These are phyloP conservation scores for Triops cancriformis DNA, from an alignment of 1,140 invertebrate species.

Conservation along the genomic window DNA sequence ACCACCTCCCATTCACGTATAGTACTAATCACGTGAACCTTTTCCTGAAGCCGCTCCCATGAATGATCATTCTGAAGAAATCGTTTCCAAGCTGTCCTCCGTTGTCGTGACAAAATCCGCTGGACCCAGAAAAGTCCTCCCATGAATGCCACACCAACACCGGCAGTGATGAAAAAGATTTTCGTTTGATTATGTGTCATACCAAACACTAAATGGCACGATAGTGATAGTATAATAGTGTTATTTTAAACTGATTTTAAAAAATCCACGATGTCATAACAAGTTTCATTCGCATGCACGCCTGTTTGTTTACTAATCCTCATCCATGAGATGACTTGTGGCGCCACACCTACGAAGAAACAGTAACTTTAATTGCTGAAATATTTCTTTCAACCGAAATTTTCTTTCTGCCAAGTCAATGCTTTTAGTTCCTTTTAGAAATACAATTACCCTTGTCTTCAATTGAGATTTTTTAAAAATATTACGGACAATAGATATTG, in stretches of 20 bases:
- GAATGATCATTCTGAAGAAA: neutral
- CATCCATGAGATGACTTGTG: no score
- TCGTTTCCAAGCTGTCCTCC: neutral
- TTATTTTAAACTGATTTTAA: neutral
- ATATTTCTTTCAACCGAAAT: no score
- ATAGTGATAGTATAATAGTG: neutral
- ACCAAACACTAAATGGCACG: neutral
- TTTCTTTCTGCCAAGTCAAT: no score
- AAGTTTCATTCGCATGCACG: no score
- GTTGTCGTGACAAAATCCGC: neutral
- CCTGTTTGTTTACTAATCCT: no score
- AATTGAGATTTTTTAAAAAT: no score
- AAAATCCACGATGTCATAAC: no score
- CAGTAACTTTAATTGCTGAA: no score
- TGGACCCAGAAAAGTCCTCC: neutral
- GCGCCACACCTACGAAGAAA: no score
- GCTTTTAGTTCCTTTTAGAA: no score
- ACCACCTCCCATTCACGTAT: slow-evolving; percentile 14
- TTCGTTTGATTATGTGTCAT: neutral
- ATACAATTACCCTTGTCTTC: no score
- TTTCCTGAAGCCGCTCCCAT: neutral
- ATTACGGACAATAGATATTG: no score
- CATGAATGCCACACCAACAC: neutral
- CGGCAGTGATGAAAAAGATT: neutral
- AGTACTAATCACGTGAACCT: neutral